Base-by-base conservation (phyloP, 2,113 vertebrate species). In the Albula glossodonta region DNA sequence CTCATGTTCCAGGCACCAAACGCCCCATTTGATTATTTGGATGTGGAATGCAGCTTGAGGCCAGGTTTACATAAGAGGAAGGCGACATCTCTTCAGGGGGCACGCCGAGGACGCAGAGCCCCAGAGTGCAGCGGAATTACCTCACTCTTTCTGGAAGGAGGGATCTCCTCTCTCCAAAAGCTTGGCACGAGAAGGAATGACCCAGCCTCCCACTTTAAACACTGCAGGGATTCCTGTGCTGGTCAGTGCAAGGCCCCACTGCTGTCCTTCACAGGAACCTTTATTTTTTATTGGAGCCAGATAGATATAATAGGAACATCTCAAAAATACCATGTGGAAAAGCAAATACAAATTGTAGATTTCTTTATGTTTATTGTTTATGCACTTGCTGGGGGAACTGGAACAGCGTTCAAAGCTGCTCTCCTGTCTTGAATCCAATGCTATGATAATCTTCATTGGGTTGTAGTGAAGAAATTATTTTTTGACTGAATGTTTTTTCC, bases 181-280 rank as follows among this genome's bases (percentile, higher is more conserved):
- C 15, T 22, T 77, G 22, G 78, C 49, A 25, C 22, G 17, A 25
- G 50, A 22, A 84, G 8, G 51, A 78, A 3, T 84, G 41, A 70
- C 82, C 56, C 81, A 57, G n/a, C 53, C 52, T 56, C 53, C 53
- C 6, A 83, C 53, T 83, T 22, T 81, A 81, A 81, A 81, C 80
- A 81, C 66, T 51, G 51, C 66, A 85, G 50, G 51, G 31, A 85
- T 78, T 85, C 83, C 83, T 78, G 83, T 51, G 49, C 51, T 51
- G 74, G 70, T 53, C n/a, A 77, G 51, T 31, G 17, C 66, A 53
- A 50, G 49, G 25, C 41, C 82, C 10, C 49, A 15, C n/a, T 51
- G 48, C 48, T 84, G 78, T 84, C 83, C 83, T 78, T n/a, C 25
- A 51, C 78, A 66, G 66, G 74, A 52, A 53, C 78, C 8, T 52